A percentile compares a stretch with the other conserved stretches of the same genome.
These are phyloP conservation scores for Plebejus melissa DNA, from an alignment of 2,888 invertebrate species.

Conservation along the genomic window DNA sequence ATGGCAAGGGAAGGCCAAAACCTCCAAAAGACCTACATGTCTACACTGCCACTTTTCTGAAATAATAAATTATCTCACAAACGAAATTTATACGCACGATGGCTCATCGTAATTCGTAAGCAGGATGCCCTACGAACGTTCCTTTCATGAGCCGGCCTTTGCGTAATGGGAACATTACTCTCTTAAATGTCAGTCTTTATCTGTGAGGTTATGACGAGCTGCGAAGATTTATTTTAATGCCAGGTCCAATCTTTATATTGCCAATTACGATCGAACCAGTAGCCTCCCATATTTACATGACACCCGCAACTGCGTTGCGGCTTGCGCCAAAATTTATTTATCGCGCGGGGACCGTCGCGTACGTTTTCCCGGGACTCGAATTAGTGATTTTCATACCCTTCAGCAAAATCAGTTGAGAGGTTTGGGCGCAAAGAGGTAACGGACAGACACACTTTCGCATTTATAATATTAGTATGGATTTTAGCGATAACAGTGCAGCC, in stretches of 20 bases:
- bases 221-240: conserved; percentile 46
- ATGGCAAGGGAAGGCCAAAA: background rate
- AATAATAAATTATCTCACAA: background rate
- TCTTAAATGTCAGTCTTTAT: conserved; percentile 28
- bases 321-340: too few species aligned
- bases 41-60: background rate
- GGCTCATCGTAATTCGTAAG: background rate
- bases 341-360: too few species aligned
- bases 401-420: too few species aligned
- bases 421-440: too few species aligned
- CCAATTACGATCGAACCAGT: conserved; percentile 43
- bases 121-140: background rate
- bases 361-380: too few species aligned
- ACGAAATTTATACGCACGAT: background rate
- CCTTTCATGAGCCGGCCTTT: conserved; percentile 14
- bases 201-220: conserved; percentile 41
- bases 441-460: too few species aligned
- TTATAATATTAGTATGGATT: too few species aligned
- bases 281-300: conserved; percentile 41
- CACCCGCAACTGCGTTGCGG: too few species aligned
- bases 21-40: background rate
- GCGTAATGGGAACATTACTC: conserved; percentile 24
- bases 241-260: conserved; percentile 53
- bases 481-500: conserved; percentile 19
- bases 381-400: too few species aligned